Percentiles rank a stretch among this genome's conserved stretches.
Evolutionary conservation across 2,888 invertebrate genomes (phyloP).

Genomic region (Eumacrocentrus americanus): DNA sequence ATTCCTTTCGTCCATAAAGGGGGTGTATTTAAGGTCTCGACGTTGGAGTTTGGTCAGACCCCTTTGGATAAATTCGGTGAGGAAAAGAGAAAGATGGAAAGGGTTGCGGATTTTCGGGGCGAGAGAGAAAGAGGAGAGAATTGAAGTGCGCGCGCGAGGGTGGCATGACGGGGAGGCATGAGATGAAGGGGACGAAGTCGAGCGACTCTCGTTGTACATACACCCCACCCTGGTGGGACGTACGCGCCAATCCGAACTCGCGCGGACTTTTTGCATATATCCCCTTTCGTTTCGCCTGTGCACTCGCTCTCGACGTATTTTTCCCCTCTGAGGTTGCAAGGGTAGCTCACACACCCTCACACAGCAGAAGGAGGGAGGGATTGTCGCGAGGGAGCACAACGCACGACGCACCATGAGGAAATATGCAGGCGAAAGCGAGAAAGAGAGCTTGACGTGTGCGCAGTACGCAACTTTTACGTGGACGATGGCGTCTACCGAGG

Average conservation of each 20-base stretch:
- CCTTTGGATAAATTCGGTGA: conserved; percentile 39
- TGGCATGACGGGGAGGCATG: conserved; percentile 24
- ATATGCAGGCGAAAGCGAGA: conserved; percentile 36
- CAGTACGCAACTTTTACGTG: conserved; percentile 59
- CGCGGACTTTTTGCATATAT: conserved; percentile 51
- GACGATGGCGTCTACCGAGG: conserved; percentile 53
- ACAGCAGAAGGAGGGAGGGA: conserved; percentile 19
- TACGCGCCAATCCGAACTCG: conserved; percentile 53
- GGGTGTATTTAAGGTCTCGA: conserved; percentile 39
- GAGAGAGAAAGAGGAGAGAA: conserved; percentile 1
- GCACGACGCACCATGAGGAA: too few relatives aligned
- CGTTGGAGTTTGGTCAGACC: conserved; percentile 31
- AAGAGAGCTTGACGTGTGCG: conserved; percentile 49
- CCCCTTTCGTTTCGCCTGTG: conserved; percentile 45
- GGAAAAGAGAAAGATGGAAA: conserved; percentile 27
- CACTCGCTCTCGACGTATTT: conserved; percentile 50
- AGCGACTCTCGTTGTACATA: too few relatives aligned
- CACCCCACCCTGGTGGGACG: conserved; percentile 46
- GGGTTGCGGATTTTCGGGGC: conserved; percentile 24
- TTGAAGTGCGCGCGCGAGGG: conserved; percentile 23
- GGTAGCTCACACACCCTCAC: conserved; percentile 44
- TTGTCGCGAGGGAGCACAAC: conserved; percentile 21
- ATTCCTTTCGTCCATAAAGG: conserved; percentile 28
- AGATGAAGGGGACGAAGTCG: conserved; percentile 21
- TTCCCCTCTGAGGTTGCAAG: conserved; percentile 60